Evolutionary conservation across 2,797 vertebrate genomes (phyloP), one percentile per base, ranked within the genome.

Genomic region (Chrosomus eos): DNA sequence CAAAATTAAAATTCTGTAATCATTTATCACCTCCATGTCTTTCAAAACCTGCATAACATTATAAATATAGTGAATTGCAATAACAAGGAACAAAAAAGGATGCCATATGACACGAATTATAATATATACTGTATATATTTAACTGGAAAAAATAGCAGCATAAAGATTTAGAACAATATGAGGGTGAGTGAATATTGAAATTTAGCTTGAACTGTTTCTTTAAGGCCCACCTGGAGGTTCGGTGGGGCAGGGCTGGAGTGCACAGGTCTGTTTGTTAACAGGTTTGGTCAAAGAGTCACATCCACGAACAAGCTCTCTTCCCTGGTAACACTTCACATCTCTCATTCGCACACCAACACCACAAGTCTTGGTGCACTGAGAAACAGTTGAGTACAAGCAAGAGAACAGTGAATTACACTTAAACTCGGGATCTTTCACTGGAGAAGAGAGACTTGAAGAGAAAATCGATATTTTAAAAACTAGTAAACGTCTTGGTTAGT

Each of bases 241-340:
- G 0, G 98, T 99, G 86, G 98, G 98, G 85, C 98, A 99, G 70
- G 97, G 94, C 90, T 97, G 97, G 43, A 99, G 94, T 75, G 98
- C 97, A 0, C 98, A 99, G 58, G 97, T 97, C 94, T 99, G 98
- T 76, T 98, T 97, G 89, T 96, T 95, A 0, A 98, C 96, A 0
- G 98, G 98, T 85, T 97, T 99, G 90, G 97, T 96, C 83, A 99
- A 94, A 0, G 97, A 96, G 92, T 99, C 98, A 0, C 98, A 99
- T 88, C 98, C 98, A 0, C 98, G 95, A 45, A 99, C 97, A 1
- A 98, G 94, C 92, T 99, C 98, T n/a, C 96, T 94, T 53, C 96
- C 97, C 90, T 99, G 97, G 92, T 99, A 99, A 86, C 98, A 99
- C 89, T 98, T 99, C 80, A 98, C 97, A 0, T 99, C 98, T 2